Evolutionary conservation across 2,888 invertebrate species (phyloP).

Genomic region (Limenitis camilla): DNA sequence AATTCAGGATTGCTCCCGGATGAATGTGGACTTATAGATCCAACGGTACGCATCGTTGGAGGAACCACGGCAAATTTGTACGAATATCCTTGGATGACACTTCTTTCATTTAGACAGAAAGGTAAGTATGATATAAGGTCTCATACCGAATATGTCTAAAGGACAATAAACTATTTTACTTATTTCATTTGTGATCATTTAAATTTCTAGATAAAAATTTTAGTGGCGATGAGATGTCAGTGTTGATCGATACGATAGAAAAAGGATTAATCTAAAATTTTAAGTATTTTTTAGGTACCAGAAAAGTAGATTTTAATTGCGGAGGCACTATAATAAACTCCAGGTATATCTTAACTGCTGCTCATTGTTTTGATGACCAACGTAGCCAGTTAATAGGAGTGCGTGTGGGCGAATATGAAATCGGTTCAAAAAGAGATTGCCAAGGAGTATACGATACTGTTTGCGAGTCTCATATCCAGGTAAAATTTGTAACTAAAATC

Average conservation of each 20-base stretch:
- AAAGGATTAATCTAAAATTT: no score
- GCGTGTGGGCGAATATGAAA: constrained; percentile 26
- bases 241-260: no score
- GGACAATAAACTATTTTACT: no score
- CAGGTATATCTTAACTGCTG: constrained; percentile 27
- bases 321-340: constrained; percentile 39
- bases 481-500: not conserved
- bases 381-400: constrained; percentile 19
- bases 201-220: no score
- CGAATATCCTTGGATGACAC: constrained; percentile 79
- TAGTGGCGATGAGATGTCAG: no score
- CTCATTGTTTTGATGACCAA: constrained; percentile 23
- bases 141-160: no score
- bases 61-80: constrained; percentile 68
- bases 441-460: constrained; percentile 5
- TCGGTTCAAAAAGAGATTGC: constrained; percentile 20
- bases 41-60: constrained; percentile 62
- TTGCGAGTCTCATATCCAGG: constrained; percentile 26
- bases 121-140: no score
- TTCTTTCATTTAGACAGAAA: constrained; percentile 58
- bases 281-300: constrained; percentile 21
- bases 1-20: constrained; percentile 27
- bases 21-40: constrained; percentile 65
- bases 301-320: constrained; percentile 44
- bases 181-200: no score